Conservation (phyloP, 2,888 invertebrate species). For the Sepiola atlantica region DNA sequence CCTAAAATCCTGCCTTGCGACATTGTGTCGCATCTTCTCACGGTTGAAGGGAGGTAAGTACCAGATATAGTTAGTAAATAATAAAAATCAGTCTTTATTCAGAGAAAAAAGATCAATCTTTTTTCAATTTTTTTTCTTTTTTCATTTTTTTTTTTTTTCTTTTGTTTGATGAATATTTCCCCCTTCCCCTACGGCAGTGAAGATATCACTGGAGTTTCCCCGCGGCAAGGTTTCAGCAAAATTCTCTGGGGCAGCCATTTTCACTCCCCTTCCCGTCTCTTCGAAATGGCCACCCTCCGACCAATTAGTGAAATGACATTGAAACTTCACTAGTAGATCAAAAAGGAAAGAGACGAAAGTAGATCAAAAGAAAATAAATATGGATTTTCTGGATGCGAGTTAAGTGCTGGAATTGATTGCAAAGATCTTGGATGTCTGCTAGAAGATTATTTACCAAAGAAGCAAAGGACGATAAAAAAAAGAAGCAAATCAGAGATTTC, state of each 20-base stretch:
- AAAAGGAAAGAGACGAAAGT: not conserved
- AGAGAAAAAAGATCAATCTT: no score
- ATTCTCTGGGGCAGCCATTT: no score
- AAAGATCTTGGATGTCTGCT: not conserved
- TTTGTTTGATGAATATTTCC: not conserved
- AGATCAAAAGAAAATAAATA: conserved; percentile 9
- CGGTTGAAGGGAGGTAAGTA: no score
- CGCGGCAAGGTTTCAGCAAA: no score
- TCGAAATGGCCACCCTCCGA: no score
- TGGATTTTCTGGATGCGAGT: not conserved
- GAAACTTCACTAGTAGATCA: not conserved
- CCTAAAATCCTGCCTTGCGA: no score
- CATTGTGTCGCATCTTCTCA: no score
- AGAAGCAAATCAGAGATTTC: not conserved
- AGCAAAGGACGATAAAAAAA: not conserved
- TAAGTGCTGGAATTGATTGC: not conserved
- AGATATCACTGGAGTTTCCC: no score
- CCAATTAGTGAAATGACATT: not conserved
- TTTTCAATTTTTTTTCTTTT: not conserved
- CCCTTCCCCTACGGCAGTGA: no score
- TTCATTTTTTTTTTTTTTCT: not conserved
- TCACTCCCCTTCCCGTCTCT: no score
- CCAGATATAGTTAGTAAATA: no score
- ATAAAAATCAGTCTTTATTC: no score
- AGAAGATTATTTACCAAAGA: not conserved